Evolutionary conservation across 2,113 vertebrate species (phyloP), one percentile per base, ranked within the genome.

Genomic region (Psilopogon haemacephalus): DNA sequence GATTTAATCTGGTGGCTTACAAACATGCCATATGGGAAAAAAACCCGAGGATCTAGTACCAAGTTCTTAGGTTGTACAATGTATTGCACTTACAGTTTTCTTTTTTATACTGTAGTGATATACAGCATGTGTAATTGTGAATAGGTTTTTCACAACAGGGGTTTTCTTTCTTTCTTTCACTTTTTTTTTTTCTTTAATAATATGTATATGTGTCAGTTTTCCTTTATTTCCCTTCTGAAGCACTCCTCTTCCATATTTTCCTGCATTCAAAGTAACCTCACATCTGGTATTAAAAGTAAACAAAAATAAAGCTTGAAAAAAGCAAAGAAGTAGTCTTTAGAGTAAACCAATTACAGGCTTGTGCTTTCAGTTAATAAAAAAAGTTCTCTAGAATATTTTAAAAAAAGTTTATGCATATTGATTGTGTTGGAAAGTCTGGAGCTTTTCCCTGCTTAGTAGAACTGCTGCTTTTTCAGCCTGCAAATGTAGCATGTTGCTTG

Each of bases 1-100:
- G 94, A 93, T 95, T 96, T 96, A 42, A 92, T 40, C 90, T 89
- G 55, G 46, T 80, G 72, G 48, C 42, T 50, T 50, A 69, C 63
- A 89, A 72, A 81, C 48, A 55, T 20, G 56, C 79, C 84, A 93
- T 95, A 83, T 93, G 93, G 90, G 75, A 28, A 77, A 85, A 52
- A 52, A 26, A 16, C 3, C 9, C 1, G 9, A 63, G 40, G 63
- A 91, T 89, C 77, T 84, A 84, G 35, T 27, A 12, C 33, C n/a
- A 30, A 60, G 35, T 63, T 88, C 72, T 74, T 50, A 70, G 52
- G 19, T 16, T 88, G 42, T 32, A 28, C 70, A 92, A 44, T 68
- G 6, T 56, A 56, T 48, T 38, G 52, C 3, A 6, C 5, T 82
- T 84, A 44, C 23, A 12, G 2, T 55, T 89, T 90, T 33, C 21